Evolutionary conservation across 2,888 invertebrate genomes (phyloP).

Genomic region (Boloria selene): DNA sequence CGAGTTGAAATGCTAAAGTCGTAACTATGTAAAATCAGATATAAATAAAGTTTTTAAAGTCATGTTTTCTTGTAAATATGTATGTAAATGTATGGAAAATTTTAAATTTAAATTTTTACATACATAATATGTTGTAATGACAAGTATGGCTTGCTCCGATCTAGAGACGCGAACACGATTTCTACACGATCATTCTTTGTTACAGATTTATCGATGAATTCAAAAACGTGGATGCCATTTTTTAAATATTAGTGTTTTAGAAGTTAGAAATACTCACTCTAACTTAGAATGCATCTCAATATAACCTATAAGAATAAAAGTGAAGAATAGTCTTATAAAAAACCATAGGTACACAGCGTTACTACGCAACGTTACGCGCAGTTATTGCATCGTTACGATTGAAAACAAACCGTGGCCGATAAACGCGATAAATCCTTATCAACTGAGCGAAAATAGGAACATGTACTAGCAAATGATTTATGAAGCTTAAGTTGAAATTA

Average conservation of each 20-base stretch:
- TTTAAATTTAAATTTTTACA: background rate
- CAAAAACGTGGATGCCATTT: too few species aligned
- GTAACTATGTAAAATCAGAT: background rate
- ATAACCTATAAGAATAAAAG: too few species aligned
- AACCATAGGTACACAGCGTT: background rate
- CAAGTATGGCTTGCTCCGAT: too few species aligned
- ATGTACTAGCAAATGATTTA: constrained; percentile 40
- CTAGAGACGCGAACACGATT: too few species aligned
- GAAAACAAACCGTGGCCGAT: constrained; percentile 53
- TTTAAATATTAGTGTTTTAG: too few species aligned
- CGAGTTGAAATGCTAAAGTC: constrained; percentile 4
- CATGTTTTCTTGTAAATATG: constrained; percentile 8
- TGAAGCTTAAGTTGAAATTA: constrained; percentile 15
- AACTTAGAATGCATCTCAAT: too few species aligned
- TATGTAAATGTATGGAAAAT: background rate
- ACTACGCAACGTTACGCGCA: constrained; percentile 12
- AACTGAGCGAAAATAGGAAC: constrained; percentile 61
- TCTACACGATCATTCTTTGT: too few species aligned
- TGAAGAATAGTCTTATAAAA: too few species aligned
- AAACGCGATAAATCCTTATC: constrained; percentile 59
- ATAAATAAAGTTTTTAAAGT: constrained; percentile 2
- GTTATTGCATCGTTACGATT: constrained; percentile 43
- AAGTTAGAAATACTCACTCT: too few species aligned
- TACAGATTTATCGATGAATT: too few species aligned
- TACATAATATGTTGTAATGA: too few species aligned